Percentiles rank a stretch among this genome's conserved stretches.
Conservation (phyloP, 1,140 invertebrate genomes). For the Chymomyza costata region DNA sequence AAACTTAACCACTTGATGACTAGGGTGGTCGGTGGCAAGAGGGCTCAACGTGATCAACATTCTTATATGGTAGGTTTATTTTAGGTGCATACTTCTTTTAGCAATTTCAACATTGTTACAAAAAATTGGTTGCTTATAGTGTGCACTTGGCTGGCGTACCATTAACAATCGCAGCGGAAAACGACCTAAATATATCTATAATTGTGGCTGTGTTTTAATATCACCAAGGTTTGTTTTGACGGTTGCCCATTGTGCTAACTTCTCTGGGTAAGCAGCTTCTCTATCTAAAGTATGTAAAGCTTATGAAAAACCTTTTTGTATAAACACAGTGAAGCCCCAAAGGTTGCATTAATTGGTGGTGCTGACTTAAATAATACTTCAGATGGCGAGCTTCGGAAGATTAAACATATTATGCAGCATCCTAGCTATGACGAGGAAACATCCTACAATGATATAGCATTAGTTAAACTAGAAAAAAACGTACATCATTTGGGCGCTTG, state of each 20-base stretch:
- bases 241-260: constrained; percentile 41
- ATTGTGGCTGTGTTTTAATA: constrained; percentile 48
- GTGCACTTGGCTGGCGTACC: constrained; percentile 42
- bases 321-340: constrained; percentile 37
- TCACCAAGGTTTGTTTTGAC: constrained; percentile 36
- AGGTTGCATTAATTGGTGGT: constrained; percentile 39
- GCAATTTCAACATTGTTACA: neutral
- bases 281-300: constrained; percentile 14
- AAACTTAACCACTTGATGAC: constrained; percentile 6
- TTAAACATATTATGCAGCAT: constrained; percentile 32
- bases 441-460: constrained; percentile 32
- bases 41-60: constrained; percentile 28
- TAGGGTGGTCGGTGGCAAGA: constrained; percentile 29
- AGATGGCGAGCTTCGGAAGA: constrained; percentile 19
- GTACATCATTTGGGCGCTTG: constrained; percentile 22
- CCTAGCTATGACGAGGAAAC: constrained; percentile 30
- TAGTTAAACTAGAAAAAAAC: constrained; percentile 25
- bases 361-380: constrained; percentile 27
- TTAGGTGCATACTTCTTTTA: neutral
- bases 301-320: constrained; percentile 13
- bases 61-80: constrained; percentile 39
- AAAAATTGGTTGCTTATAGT: constrained; percentile 16
- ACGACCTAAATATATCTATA: constrained; percentile 17
- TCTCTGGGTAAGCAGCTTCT: constrained; percentile 35
- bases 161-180: constrained; percentile 6